These are phyloP conservation scores for Speoplatyrhinus poulsoni DNA, from an alignment of 2,113 vertebrate species.

Conservation along the genomic window DNA sequence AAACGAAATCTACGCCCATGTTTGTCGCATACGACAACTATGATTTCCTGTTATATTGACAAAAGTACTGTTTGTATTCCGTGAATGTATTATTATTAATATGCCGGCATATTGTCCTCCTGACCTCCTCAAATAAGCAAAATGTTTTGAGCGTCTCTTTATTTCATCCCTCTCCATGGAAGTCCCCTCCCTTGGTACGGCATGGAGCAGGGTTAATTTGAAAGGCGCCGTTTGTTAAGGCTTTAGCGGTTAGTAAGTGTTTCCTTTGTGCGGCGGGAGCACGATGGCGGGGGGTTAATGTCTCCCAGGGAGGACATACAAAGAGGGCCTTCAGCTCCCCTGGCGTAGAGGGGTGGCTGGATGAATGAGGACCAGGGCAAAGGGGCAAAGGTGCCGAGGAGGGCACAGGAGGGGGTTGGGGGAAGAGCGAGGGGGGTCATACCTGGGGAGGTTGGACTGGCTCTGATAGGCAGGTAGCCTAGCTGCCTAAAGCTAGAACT, in stretches of 20 bases:
- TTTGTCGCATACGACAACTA: too few relatives aligned
- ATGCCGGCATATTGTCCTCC: too few relatives aligned
- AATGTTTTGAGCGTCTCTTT: constrained; percentile 55
- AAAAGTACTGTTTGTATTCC: too few relatives aligned
- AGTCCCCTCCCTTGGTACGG: constrained; percentile 54
- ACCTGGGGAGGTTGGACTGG: constrained; percentile 15
- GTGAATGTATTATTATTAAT: too few relatives aligned
- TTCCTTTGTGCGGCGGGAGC: constrained; percentile 75
- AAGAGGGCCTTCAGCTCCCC: constrained; percentile 76
- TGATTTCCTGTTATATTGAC: too few relatives aligned
- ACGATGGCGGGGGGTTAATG: constrained; percentile 73
- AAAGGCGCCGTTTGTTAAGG: constrained; percentile 78
- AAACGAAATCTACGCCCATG: too few relatives aligned
- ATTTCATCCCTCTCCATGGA: constrained; percentile 38
- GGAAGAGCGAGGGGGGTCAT: constrained; percentile 34
- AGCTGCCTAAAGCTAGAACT: too few relatives aligned
- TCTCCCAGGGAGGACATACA: constrained; percentile 75
- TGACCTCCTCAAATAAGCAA: constrained; percentile 32
- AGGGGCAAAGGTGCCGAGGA: constrained; percentile 72
- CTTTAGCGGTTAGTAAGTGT: constrained; percentile 79
- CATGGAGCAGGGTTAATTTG: constrained; percentile 72
- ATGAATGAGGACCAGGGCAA: constrained; percentile 65
- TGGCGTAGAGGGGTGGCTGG: constrained; percentile 68
- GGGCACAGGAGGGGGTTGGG: constrained; percentile 54
- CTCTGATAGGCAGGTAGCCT: not conserved